Percentiles rank a stretch among this genome's conserved stretches.
Conservation (phyloP, 2,113 vertebrate species). For the Barnardius zonarius region DNA sequence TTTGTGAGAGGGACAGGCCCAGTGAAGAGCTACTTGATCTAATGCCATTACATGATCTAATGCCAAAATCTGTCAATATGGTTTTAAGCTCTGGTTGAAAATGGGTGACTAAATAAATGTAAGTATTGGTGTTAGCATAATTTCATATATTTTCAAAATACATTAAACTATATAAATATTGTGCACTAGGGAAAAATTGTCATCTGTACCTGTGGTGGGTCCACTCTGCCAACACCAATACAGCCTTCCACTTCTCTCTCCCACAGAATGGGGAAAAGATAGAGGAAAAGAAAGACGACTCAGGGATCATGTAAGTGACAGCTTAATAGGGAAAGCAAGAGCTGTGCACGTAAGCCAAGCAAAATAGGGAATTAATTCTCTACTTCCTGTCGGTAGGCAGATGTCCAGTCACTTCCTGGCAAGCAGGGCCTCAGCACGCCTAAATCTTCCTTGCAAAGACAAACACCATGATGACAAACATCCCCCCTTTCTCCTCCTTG, state of each 20-base stretch:
- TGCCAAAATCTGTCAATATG: not conserved
- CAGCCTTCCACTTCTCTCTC: not conserved
- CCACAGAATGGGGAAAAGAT: not conserved
- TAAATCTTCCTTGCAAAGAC: rapidly evolving
- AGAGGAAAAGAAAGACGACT: not conserved
- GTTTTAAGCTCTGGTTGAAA: not conserved
- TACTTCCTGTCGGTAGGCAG: not conserved
- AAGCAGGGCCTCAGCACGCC: not conserved
- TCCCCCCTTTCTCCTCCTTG: not conserved
- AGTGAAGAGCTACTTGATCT: not conserved
- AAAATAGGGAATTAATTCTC: not conserved
- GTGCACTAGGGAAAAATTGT: not conserved
- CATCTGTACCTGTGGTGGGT: not conserved
- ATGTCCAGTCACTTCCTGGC: not conserved
- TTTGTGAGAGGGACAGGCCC: not conserved
- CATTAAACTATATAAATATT: not conserved
- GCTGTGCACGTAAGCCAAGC: not conserved
- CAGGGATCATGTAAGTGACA: not conserved
- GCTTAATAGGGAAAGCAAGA: not conserved
- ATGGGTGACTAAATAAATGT: not conserved
- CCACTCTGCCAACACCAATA: not conserved
- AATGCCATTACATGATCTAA: not conserved
- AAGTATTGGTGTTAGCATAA: not conserved
- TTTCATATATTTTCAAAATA: not conserved
- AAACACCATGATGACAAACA: rapidly evolving